These are phyloP conservation scores for Neopipo cinnamomea DNA, from an alignment of 2,113 vertebrate species.

Conservation along the genomic window DNA sequence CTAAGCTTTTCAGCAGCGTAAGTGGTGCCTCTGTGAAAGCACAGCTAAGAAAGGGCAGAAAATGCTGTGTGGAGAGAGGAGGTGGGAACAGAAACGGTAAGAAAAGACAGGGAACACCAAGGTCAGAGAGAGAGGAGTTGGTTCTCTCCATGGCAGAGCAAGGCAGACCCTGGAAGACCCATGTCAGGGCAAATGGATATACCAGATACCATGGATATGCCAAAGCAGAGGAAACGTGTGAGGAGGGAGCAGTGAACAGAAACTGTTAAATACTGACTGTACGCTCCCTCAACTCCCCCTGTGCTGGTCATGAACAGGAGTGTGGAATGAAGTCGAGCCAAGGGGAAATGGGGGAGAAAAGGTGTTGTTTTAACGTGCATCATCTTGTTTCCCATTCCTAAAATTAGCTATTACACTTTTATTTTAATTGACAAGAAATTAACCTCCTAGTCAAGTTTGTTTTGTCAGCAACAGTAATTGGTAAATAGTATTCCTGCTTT, in stretches of 20 bases:
- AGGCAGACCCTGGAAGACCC: neutral
- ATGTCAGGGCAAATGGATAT: neutral
- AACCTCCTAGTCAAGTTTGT: neutral
- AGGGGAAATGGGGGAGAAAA: neutral
- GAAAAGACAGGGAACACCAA: neutral
- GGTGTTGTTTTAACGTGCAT: rapidly evolving
- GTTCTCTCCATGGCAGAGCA: neutral
- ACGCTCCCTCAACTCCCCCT: rapidly evolving
- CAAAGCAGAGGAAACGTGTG: neutral
- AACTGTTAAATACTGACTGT: neutral
- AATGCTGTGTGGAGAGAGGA: neutral
- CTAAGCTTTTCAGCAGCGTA: neutral
- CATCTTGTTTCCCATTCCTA: neutral
- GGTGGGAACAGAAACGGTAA: neutral
- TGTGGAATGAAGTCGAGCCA: neutral
- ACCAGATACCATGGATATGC: neutral
- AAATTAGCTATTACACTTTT: neutral
- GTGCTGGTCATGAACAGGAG: neutral
- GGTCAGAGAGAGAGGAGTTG: neutral
- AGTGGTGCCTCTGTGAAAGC: neutral
- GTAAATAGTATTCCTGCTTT: neutral
- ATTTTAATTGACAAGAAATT: neutral
- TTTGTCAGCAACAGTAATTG: neutral
- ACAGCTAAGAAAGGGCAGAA: neutral
- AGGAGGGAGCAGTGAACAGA: neutral